These are phyloP conservation scores for Epinotia ramella DNA, from an alignment of 2,888 invertebrate genomes.

Conservation along the genomic window DNA sequence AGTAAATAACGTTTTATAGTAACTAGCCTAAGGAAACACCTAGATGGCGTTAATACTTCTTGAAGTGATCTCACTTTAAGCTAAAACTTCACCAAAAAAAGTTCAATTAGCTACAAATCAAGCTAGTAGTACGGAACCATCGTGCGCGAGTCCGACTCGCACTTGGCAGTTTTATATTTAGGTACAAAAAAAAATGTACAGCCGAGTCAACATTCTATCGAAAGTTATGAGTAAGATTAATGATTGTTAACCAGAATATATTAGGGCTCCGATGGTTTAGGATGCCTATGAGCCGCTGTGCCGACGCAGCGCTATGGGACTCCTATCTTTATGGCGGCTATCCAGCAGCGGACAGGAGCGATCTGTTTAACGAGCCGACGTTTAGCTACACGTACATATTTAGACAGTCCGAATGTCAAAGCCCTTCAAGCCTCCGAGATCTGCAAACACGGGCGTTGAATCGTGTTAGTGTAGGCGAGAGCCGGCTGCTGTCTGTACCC, in stretches of 20 bases:
- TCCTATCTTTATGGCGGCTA: conserved; percentile 48
- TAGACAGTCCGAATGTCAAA: conserved; percentile 75
- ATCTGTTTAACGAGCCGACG: conserved; percentile 55
- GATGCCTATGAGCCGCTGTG: conserved; percentile 7
- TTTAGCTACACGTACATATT: conserved; percentile 59
- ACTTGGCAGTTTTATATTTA: too few species aligned
- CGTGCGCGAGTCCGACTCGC: too few species aligned
- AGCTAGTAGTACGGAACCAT: too few species aligned
- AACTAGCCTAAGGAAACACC: too few species aligned
- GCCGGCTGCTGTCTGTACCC: conserved; percentile 82
- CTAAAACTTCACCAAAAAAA: too few species aligned
- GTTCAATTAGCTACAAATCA: too few species aligned
- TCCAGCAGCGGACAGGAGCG: conserved; percentile 57
- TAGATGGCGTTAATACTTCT: too few species aligned
- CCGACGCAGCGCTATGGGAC: conserved; percentile 4
- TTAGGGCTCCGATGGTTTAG: conserved; percentile 2
- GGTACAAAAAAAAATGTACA: too few species aligned
- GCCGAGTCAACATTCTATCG: too few species aligned
- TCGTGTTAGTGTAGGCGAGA: conserved; percentile 80
- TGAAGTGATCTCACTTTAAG: too few species aligned
- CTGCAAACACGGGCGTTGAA: conserved; percentile 81
- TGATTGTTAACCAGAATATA: not conserved
- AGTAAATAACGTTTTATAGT: too few species aligned
- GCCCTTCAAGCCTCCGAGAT: conserved; percentile 80
- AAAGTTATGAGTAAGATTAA: too few species aligned